Evolutionary conservation across 2,888 invertebrate species (phyloP).

Genomic region (Ypsolopha scabrella): DNA sequence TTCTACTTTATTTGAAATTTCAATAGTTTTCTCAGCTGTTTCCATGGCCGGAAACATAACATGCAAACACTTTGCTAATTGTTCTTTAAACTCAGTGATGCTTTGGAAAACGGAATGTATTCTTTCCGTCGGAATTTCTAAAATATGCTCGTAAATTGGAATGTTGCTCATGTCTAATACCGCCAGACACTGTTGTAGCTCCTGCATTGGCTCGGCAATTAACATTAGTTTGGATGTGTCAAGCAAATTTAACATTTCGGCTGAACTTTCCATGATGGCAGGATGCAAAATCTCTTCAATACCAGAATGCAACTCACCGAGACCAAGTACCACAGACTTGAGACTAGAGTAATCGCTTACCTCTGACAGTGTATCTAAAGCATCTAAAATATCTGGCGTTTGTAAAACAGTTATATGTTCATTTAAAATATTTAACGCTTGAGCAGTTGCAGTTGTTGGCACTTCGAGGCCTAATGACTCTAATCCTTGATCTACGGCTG

Average conservation of each 20-base stretch:
- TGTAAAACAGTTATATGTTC: conserved; percentile 42
- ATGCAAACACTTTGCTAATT: conserved; percentile 38
- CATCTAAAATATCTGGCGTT: conserved; percentile 40
- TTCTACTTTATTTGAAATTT: conserved; percentile 42
- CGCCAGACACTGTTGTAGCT: conserved; percentile 43
- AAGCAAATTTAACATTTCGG: conserved; percentile 23
- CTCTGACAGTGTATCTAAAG: conserved; percentile 44
- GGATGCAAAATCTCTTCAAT: conserved; percentile 50
- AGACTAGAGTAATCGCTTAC: conserved; percentile 42
- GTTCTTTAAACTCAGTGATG: conserved; percentile 38
- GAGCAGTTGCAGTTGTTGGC: conserved; percentile 30
- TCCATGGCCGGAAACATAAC: conserved; percentile 38
- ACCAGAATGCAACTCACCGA: conserved; percentile 35
- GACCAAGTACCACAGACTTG: conserved; percentile 33
- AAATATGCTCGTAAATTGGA: conserved; percentile 47
- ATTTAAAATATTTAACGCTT: conserved; percentile 42
- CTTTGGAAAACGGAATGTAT: conserved; percentile 38
- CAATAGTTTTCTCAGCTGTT: conserved; percentile 34
- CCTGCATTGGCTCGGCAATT: conserved; percentile 50
- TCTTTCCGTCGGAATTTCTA: conserved; percentile 42
- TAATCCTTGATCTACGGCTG: conserved; percentile 21
- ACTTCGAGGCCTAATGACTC: conserved; percentile 19
- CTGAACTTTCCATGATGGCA: conserved; percentile 35
- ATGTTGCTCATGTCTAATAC: conserved; percentile 45
- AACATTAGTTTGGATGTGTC: conserved; percentile 33